Percentiles rank a stretch among this genome's conserved stretches.
Conservation (phyloP, 2,888 invertebrate species). For the Nomada lathburiana region DNA sequence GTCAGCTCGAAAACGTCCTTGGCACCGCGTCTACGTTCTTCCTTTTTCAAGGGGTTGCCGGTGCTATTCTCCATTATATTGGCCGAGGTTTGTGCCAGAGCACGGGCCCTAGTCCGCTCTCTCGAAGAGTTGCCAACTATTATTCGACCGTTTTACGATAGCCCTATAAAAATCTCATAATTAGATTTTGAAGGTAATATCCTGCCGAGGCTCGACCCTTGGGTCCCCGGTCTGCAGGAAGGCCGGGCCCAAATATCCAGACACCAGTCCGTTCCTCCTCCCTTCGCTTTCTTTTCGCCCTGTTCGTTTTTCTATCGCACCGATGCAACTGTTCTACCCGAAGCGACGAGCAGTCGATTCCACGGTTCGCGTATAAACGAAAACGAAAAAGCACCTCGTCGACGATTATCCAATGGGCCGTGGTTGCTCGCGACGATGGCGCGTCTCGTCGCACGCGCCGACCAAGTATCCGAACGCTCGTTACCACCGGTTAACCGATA, state of each 20-base stretch:
- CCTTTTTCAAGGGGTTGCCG: conserved; percentile 36
- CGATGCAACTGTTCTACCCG: conserved; percentile 27
- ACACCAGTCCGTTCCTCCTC: conserved; percentile 52
- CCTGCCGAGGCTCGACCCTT: conserved; percentile 70
- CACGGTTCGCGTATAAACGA: not conserved
- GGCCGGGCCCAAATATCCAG: conserved; percentile 68
- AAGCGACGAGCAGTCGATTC: too few relatives aligned
- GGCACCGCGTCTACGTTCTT: conserved; percentile 33
- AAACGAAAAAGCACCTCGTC: too few relatives aligned
- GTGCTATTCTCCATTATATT: conserved; percentile 55
- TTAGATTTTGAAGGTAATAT: conserved; percentile 84
- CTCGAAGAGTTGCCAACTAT: conserved; percentile 62
- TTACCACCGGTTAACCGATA: conserved; percentile 5
- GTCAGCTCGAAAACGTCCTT: conserved; percentile 37
- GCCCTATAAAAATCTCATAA: conserved; percentile 84
- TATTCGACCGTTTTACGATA: conserved; percentile 82
- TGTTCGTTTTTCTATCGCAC: conserved; percentile 19
- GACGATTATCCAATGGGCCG: conserved; percentile 2
- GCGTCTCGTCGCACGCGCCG: not conserved
- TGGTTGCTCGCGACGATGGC: not conserved
- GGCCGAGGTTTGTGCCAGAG: conserved; percentile 8
- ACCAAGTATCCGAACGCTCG: not conserved
- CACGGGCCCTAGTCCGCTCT: conserved; percentile 14
- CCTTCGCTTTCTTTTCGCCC: conserved; percentile 16
- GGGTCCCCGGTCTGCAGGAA: conserved; percentile 21